A percentile compares a stretch with the other conserved stretches of the same genome.
These are phyloP conservation scores for Autographa pulchrina DNA, from an alignment of 2,888 invertebrate genomes.

Conservation along the genomic window DNA sequence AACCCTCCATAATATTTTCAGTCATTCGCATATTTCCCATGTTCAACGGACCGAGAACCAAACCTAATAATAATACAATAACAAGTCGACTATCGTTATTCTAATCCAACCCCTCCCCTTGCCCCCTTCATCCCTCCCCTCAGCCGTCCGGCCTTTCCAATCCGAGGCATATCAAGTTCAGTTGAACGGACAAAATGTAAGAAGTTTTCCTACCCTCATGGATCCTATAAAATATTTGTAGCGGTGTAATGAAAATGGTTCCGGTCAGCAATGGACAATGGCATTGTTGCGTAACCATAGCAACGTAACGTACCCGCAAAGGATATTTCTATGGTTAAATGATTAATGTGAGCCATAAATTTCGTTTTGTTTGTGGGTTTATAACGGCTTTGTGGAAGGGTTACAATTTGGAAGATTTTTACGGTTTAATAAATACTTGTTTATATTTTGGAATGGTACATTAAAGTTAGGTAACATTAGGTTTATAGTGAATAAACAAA, in stretches of 20 bases:
- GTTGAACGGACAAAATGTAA: constrained; percentile 45
- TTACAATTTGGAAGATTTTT: constrained; percentile 11
- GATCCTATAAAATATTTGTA: constrained; percentile 59
- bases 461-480: not conserved
- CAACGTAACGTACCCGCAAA: constrained; percentile 10
- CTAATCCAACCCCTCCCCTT: constrained; percentile 31
- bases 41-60: constrained; percentile 9
- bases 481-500: not conserved
- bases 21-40: not conserved
- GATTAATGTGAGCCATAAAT: constrained; percentile 50
- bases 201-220: constrained; percentile 45
- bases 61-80: constrained; percentile 47
- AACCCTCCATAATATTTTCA: not conserved
- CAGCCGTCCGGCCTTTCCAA: constrained; percentile 40
- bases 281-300: constrained; percentile 46
- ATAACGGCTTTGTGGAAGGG: constrained; percentile 21
- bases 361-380: constrained; percentile 47
- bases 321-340: constrained; percentile 20
- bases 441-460: not conserved
- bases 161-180: constrained; percentile 34
- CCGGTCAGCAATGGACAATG: constrained; percentile 45
- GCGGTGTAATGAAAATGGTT: constrained; percentile 46
- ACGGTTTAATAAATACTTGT: not conserved
- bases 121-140: constrained; percentile 33
- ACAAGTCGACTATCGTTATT: constrained; percentile 38